These are phyloP conservation scores for Drosophila biarmipes DNA, from an alignment of 1,140 invertebrate species.

Conservation along the genomic window DNA sequence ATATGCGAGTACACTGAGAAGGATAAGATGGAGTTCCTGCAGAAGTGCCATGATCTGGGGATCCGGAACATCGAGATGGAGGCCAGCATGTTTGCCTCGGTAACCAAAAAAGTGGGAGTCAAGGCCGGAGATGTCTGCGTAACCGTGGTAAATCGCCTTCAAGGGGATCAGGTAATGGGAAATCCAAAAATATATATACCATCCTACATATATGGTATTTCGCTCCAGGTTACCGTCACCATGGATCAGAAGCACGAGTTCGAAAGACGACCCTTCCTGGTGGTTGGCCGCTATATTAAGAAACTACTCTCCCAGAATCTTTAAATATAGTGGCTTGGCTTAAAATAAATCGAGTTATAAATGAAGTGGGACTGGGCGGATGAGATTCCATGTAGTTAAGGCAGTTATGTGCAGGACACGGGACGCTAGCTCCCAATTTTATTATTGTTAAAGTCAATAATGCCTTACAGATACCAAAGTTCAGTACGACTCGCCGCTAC, in stretches of 20 bases:
- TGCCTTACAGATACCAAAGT: too few relatives aligned
- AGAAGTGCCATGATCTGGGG: conserved; percentile 87
- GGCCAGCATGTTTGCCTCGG: conserved; percentile 93
- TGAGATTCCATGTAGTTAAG: too few relatives aligned
- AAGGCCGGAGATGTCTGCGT: conserved; percentile 96
- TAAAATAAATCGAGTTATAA: too few relatives aligned
- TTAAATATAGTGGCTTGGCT: too few relatives aligned
- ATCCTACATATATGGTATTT: too few relatives aligned
- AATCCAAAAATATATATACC: neutral
- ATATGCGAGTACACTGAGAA: conserved; percentile 92
- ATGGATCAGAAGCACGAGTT: conserved; percentile 61
- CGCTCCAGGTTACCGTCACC: conserved; percentile 46
- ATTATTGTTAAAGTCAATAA: too few relatives aligned
- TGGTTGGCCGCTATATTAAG: conserved; percentile 64
- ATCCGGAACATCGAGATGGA: conserved; percentile 99
- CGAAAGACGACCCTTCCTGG: conserved; percentile 62
- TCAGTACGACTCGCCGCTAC: too few relatives aligned
- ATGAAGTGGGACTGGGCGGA: too few relatives aligned
- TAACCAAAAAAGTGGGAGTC: conserved; percentile 94
- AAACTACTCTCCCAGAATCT: conserved; percentile 18
- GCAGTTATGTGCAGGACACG: too few relatives aligned
- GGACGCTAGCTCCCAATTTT: too few relatives aligned
- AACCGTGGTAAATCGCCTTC: conserved; percentile 93
- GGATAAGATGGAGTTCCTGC: conserved; percentile 92
- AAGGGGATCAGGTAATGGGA: conserved; percentile 94